Evolutionary conservation across 2,888 invertebrate species (phyloP).

Genomic region (Eudemis profundana): DNA sequence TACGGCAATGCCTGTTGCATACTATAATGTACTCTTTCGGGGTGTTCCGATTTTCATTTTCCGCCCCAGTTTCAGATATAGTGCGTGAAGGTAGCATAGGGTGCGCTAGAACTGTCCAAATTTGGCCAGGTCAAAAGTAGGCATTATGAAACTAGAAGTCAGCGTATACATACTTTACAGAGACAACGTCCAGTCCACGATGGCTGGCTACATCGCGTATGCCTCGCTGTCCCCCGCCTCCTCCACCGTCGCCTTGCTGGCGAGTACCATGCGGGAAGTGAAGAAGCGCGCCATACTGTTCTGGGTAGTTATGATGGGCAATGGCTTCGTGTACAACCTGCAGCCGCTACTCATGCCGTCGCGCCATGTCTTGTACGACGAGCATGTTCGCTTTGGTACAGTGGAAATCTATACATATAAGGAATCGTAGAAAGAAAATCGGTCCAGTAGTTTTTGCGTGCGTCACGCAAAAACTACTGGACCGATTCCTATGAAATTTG

Average conservation of each 20-base stretch:
- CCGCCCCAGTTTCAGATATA: too few relatives aligned
- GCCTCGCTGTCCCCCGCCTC: neutral
- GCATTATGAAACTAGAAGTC: neutral
- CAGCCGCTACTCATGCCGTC: conserved; percentile 46
- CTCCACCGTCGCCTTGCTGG: neutral
- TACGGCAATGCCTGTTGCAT: too few relatives aligned
- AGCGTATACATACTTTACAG: neutral
- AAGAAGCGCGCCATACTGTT: conserved; percentile 47
- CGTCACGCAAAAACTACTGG: too few relatives aligned
- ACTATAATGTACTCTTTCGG: too few relatives aligned
- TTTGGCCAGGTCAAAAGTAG: too few relatives aligned
- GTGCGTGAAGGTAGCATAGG: too few relatives aligned
- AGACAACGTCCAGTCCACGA: conserved; percentile 7
- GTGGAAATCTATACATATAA: neutral
- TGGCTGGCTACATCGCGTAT: conserved; percentile 17
- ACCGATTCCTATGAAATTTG: too few relatives aligned
- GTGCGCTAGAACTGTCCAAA: too few relatives aligned
- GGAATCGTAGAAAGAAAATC: too few relatives aligned
- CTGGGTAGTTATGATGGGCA: conserved; percentile 45
- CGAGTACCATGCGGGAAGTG: conserved; percentile 28
- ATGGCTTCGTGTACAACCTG: conserved; percentile 43
- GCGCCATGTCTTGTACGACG: conserved; percentile 40
- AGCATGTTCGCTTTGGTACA: conserved; percentile 21
- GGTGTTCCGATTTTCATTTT: too few relatives aligned
- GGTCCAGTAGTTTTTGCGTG: too few relatives aligned